Evolutionary conservation across 2,797 vertebrate genomes (phyloP), one percentile per base, ranked within the genome.

Genomic region (Cetoscarus ocellatus): DNA sequence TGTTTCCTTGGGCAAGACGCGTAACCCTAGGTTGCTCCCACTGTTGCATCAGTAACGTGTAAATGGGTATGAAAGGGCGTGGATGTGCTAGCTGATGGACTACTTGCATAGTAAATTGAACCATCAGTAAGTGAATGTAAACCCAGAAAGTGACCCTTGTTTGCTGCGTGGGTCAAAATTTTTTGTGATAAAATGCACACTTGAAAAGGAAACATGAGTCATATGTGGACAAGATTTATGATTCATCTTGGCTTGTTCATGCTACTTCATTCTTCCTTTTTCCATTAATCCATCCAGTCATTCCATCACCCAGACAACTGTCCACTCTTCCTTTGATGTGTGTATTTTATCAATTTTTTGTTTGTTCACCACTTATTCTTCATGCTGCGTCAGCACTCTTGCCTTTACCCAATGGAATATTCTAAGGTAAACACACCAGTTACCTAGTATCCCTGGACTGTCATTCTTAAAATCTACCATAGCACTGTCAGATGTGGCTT

Each of bases 341-440:
- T 91, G 84, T 89, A 78, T 91, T 93, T 91, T 87, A 91, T 89
- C 70, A 83, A 81, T 40, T 83, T 75, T 93, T 86, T 92, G 75
- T 92, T 91, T 94, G 90, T 90, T 91, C 83, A 86, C 83, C 80
- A 84, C 88, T 91, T 92, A 80, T 75, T 89, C 88, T 90, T 48
- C 88, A 92, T 91, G 94, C 93, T 92, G 92, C 92, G 59, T 88
- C 89, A 93, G 94, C 88, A 91, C 92, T 81, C 89, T 93, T 86
- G 91, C 91, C 84, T 92, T 91, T 85, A 92, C 90, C 85, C 92
- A 92, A 90, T 94, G 93, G 94, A 93, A 89, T 86, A 79, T 75
- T 42, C 90, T 93, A 82, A 93, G 94, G 93, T 94, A 94, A 93
- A 86, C 79, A 70, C 57, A 81, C 70, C 50, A 50, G 61, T 58